phyloP scores from a whole-genome alignment of 2,113 vertebrate genomes.

The Gopherus flavomarginatus region DNA sequence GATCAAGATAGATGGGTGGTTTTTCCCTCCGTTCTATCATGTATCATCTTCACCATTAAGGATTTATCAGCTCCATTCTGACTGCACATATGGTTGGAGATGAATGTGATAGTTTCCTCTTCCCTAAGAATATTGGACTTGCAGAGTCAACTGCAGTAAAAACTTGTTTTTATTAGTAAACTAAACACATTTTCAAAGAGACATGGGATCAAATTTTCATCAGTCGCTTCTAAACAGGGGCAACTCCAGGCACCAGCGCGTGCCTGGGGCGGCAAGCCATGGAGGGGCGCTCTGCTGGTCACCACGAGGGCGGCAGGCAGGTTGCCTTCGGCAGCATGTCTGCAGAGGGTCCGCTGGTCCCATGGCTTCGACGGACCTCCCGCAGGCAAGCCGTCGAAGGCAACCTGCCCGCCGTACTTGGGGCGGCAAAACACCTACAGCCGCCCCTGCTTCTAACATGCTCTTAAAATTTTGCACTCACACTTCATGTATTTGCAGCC shows the following conservation, averaged over 20 bases:
- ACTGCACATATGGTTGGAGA: conserved; percentile 38
- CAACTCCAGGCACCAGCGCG: no score
- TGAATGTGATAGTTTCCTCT: background rate
- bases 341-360: no score
- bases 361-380: no score
- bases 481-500: background rate
- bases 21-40: background rate
- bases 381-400: no score
- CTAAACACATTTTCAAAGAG: conserved; percentile 17
- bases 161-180: background rate
- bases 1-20: background rate
- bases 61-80: conserved; percentile 39
- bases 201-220: background rate
- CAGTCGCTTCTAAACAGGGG: background rate
- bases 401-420: no score
- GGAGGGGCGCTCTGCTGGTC: no score
- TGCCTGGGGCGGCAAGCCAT: no score
- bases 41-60: conserved; percentile 2
- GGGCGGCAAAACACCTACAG: no score
- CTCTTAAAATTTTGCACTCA: background rate
- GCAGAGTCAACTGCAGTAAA: background rate
- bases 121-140: background rate
- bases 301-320: no score
- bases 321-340: no score
- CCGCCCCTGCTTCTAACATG: background rate